Evolutionary conservation across 1,140 invertebrate genomes (phyloP), one percentile per base, ranked within the genome.

Genomic region (Drosophila persimilis): DNA sequence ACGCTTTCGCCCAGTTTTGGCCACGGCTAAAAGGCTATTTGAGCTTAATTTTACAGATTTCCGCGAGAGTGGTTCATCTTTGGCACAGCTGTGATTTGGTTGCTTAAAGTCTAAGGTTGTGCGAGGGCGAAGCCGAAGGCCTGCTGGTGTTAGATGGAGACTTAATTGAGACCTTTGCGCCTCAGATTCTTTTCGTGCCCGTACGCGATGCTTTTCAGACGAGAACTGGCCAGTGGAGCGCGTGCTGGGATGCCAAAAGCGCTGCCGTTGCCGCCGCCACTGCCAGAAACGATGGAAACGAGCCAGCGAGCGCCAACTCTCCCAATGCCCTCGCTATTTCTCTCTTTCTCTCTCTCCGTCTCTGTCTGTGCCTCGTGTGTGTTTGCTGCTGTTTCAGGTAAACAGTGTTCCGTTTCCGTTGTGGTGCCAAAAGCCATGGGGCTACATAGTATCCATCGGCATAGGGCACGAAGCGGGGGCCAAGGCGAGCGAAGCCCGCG

Each of bases 161-260:
- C 35, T 39, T 11, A 24, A 29, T 74, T 24, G 51, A 45, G 31
- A 65, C 44, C 64, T 66, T 50, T 56, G 75, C 70, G 58, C 61
- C 64, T 48, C 31, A 50, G 62, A 61, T 48, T 62, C 31, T 39
- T 46, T 67, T 39, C 63, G 67, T 61, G 67, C 67, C 81, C 81
- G 83, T 80, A 76, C 83, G 78, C 83, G 70, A 69, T 67, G 83
- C 77, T 86, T 54, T 73, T 61, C 61, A 64, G 74, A 52, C 53
- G 51, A 74, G 51, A 73, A 77, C 77, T 85, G 66, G 75, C 55
- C 55, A 51, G 52, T 72, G 46, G 46, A 70, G 53, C 69, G 70
- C 77, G 63, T 69, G 78, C 79, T 78, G 73, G 59, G 71, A 64
- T 64, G 61, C 58, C 60, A 62, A 77, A 81, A 78, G 73, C 71